Evolutionary conservation across 2,113 vertebrate species (phyloP).

Genomic region (Arothron firmamentum): DNA sequence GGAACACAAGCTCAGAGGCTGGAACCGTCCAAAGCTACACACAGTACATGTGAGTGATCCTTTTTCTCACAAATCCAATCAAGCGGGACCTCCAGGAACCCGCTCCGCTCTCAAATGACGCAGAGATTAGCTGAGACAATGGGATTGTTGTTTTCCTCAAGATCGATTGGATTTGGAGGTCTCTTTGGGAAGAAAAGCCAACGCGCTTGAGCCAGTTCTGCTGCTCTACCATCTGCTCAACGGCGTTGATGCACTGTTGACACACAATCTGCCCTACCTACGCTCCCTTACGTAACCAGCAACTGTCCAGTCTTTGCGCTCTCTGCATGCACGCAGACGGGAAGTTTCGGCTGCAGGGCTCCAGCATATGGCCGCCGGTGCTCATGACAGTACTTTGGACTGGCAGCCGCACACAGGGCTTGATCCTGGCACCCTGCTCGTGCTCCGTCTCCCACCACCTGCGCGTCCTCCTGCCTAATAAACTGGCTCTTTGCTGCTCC

Average conservation of each 20-base stretch:
- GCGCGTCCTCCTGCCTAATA: neutral
- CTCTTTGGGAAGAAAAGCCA: constrained; percentile 36
- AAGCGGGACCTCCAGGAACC: constrained; percentile 13
- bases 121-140: constrained; percentile 22
- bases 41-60: constrained; percentile 6
- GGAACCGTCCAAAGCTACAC: constrained; percentile 3
- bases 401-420: constrained; percentile 24
- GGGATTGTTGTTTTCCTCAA: constrained; percentile 21
- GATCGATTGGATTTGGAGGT: constrained; percentile 32
- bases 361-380: constrained; percentile 37
- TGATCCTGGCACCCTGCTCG: constrained; percentile 13
- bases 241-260: constrained; percentile 20
- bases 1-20: constrained; percentile 18
- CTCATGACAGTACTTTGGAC: constrained; percentile 26
- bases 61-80: constrained; percentile 39
- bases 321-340: constrained; percentile 1
- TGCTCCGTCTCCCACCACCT: constrained; percentile 10
- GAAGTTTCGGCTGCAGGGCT: constrained; percentile 17
- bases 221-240: constrained; percentile 40
- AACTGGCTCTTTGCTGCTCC: constrained; percentile 11
- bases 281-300: constrained; percentile 52
- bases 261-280: constrained; percentile 54
- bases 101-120: constrained; percentile 17
- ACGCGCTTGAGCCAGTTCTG: constrained; percentile 25
- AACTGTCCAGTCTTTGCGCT: constrained; percentile 30